A percentile compares a stretch with the other conserved stretches of the same genome.
These are phyloP conservation scores for Hippocampus comes DNA, from an alignment of 2,113 vertebrate species.

Conservation along the genomic window DNA sequence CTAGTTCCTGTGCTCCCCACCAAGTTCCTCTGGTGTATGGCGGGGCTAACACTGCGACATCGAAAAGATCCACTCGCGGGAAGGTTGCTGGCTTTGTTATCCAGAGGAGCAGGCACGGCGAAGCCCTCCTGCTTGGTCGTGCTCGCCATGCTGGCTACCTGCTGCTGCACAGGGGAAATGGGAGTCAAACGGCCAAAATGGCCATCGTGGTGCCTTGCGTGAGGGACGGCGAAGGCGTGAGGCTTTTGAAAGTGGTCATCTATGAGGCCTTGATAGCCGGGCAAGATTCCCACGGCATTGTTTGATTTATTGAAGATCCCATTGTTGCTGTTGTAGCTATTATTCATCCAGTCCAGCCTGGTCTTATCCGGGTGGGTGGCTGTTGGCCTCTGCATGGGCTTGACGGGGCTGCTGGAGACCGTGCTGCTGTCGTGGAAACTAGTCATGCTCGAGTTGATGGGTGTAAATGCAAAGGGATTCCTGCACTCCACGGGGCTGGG, in stretches of 20 bases:
- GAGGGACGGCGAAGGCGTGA: conserved; percentile 93
- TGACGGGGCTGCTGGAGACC: conserved; percentile 91
- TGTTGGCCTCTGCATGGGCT: conserved; percentile 97
- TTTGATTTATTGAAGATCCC: conserved; percentile 71
- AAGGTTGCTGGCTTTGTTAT: conserved; percentile 78
- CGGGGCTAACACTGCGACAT: conserved; percentile 95
- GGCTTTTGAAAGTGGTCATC: conserved; percentile 98
- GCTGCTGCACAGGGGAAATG: conserved; percentile 91
- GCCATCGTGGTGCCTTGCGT: conserved; percentile 81
- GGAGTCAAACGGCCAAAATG: conserved; percentile 92
- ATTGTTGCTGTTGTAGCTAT: conserved; percentile 77
- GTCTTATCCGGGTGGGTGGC: conserved; percentile 97
- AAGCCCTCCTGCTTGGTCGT: conserved; percentile 89
- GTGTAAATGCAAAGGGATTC: conserved; percentile 95
- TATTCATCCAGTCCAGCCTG: conserved; percentile 97
- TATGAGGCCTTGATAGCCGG: conserved; percentile 89
- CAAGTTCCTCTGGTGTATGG: conserved; percentile 89
- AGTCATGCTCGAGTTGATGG: conserved; percentile 90
- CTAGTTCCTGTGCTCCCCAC: conserved; percentile 75
- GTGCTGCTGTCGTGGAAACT: conserved; percentile 89
- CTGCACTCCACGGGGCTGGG: conserved; percentile 96
- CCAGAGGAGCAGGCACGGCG: conserved; percentile 92
- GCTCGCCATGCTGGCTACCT: conserved; percentile 75
- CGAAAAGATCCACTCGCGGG: conserved; percentile 77
- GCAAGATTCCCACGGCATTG: conserved; percentile 81